These are phyloP conservation scores for Drosophila nebulosa DNA, from an alignment of 1,140 invertebrate genomes.

Conservation along the genomic window DNA sequence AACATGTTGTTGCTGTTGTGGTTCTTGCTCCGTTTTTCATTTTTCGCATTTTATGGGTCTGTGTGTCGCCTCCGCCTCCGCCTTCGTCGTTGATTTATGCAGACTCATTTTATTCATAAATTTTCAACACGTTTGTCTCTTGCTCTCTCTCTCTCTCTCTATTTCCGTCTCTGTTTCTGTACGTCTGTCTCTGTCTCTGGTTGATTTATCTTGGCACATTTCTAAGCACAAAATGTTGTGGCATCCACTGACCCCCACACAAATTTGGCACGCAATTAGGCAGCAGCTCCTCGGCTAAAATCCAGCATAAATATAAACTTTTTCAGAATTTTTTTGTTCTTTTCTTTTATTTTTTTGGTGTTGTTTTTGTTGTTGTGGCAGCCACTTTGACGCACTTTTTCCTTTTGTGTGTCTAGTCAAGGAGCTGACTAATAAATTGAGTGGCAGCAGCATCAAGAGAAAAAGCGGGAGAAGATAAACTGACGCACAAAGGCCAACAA, in stretches of 20 bases:
- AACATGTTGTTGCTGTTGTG: background rate
- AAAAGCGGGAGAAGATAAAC: conserved; percentile 4
- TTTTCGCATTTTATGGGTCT: conserved; percentile 10
- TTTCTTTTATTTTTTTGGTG: conserved; percentile 16
- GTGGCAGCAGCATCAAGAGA: conserved; percentile 4
- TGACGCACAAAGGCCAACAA: background rate
- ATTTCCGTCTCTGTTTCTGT: background rate
- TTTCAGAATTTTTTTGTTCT: conserved; percentile 14
- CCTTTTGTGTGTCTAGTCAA: background rate
- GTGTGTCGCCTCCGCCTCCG: conserved; percentile 18
- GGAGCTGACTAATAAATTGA: conserved; percentile 44
- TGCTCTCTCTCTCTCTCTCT: background rate
- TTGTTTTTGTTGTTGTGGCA: conserved; percentile 4
- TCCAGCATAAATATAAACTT: conserved; percentile 62
- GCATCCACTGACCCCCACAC: conserved; percentile 46
- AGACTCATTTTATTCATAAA: conserved; percentile 76
- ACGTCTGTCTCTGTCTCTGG: background rate
- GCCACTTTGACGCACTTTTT: conserved; percentile 35
- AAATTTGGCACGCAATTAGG: conserved; percentile 76
- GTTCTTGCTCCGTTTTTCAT: background rate
- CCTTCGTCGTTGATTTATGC: conserved; percentile 60
- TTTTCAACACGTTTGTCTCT: conserved; percentile 62
- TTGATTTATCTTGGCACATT: conserved; percentile 74
- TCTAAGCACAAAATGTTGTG: conserved; percentile 58
- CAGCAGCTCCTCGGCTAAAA: conserved; percentile 20